phyloP scores from a whole-genome alignment of 2,888 invertebrate genomes.

The Cephalotes varians region DNA sequence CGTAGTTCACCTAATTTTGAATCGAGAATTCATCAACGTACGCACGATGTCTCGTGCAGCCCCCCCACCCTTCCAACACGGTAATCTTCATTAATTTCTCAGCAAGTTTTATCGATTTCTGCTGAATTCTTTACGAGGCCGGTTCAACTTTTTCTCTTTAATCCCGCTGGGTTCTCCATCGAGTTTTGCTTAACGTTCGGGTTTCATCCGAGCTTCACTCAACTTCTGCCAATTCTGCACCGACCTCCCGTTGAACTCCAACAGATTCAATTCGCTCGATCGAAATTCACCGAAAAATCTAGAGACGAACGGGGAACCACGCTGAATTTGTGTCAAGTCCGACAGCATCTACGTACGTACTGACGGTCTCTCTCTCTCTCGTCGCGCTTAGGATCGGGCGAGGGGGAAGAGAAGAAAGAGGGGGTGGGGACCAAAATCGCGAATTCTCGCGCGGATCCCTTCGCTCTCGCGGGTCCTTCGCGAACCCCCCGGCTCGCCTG shows the following conservation, averaged over 20 bases:
- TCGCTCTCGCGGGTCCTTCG: slow-evolving; percentile 41
- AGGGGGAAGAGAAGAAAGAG: neutral
- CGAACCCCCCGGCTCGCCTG: neutral
- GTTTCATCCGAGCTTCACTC: neutral
- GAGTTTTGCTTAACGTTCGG: neutral
- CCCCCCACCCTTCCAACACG: neutral
- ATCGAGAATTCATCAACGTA: neutral
- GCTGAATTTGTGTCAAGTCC: neutral
- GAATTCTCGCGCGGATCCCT: neutral
- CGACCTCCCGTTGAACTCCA: neutral
- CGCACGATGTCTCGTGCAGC: neutral
- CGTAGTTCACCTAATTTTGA: neutral
- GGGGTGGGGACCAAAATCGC: neutral
- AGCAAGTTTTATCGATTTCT: neutral
- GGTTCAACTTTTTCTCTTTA: neutral
- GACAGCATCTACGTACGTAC: neutral
- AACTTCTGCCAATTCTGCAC: neutral
- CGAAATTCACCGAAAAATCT: neutral
- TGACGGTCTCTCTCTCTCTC: no score
- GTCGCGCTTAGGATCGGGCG: neutral
- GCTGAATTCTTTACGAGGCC: neutral
- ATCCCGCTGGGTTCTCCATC: neutral
- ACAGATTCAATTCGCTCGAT: neutral
- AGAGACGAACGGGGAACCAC: neutral
- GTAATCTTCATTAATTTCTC: slow-evolving; percentile 1